phyloP scores from a whole-genome alignment of 2,888 invertebrate genomes.

The Pseudanteris insignis region DNA sequence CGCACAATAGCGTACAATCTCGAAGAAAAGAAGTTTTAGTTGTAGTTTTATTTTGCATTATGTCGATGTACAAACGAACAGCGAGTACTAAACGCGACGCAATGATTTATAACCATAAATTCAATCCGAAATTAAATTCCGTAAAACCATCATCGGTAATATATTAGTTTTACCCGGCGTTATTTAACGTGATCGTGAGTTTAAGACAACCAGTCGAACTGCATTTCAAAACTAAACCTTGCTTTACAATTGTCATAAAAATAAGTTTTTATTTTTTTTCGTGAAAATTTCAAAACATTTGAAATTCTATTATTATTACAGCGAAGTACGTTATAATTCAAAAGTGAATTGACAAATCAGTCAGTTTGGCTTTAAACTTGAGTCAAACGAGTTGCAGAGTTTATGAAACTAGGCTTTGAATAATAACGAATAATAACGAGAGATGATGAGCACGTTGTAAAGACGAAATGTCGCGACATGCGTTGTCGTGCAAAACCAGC shows the following conservation, averaged over 20 bases:
- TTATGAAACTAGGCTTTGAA: constrained; percentile 13
- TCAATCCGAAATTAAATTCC: constrained; percentile 4
- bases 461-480: constrained; percentile 41
- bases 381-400: constrained; percentile 1
- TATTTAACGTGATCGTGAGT: not conserved
- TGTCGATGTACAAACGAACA: constrained; percentile 52
- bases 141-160: not conserved
- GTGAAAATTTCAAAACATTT: too few species aligned
- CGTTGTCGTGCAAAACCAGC: constrained; percentile 43
- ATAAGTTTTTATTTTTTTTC: too few species aligned
- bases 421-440: constrained; percentile 31
- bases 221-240: too few species aligned
- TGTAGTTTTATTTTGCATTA: constrained; percentile 53
- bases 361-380: too few species aligned
- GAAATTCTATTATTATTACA: too few species aligned
- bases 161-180: not conserved
- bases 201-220: too few species aligned
- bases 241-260: too few species aligned
- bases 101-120: constrained; percentile 25
- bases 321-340: too few species aligned
- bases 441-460: constrained; percentile 38
- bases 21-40: constrained; percentile 60
- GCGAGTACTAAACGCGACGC: constrained; percentile 46
- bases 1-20: constrained; percentile 51
- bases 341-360: too few species aligned